These are phyloP conservation scores for Gasteruption jaculator DNA, from an alignment of 2,888 invertebrate genomes.

Conservation along the genomic window DNA sequence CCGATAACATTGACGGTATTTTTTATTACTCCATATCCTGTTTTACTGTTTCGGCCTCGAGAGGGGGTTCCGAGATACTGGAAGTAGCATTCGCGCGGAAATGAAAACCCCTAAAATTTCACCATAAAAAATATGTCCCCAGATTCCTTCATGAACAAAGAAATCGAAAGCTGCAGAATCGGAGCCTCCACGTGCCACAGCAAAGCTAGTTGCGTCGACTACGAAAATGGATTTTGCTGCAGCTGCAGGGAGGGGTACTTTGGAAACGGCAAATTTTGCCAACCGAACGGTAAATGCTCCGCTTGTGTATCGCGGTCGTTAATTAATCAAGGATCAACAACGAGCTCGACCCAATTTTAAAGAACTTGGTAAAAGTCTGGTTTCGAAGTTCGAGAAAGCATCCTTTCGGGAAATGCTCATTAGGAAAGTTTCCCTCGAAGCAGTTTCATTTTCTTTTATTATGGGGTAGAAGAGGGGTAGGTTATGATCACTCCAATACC, in stretches of 20 bases:
- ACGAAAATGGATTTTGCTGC: constrained; percentile 84
- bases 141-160: no score
- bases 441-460: no score
- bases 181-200: constrained; percentile 75
- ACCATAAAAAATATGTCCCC: no score
- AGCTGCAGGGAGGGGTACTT: constrained; percentile 78
- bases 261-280: constrained; percentile 89
- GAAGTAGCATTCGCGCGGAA: no score
- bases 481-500: no score
- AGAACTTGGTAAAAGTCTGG: background rate
- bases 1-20: constrained; percentile 56
- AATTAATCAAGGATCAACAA: constrained; percentile 4
- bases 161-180: constrained; percentile 55
- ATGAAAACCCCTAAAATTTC: no score
- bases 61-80: no score
- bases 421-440: no score
- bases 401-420: no score
- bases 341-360: constrained; percentile 14
- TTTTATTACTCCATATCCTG: background rate
- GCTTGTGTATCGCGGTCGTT: constrained; percentile 2
- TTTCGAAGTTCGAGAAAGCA: no score
- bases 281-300: constrained; percentile 62
- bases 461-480: no score
- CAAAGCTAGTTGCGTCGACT: constrained; percentile 79
- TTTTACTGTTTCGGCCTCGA: no score